Evolutionary conservation across 2,888 invertebrate genomes (phyloP), one percentile per base, ranked within the genome.

Genomic region (Drosophila lacicola): DNA sequence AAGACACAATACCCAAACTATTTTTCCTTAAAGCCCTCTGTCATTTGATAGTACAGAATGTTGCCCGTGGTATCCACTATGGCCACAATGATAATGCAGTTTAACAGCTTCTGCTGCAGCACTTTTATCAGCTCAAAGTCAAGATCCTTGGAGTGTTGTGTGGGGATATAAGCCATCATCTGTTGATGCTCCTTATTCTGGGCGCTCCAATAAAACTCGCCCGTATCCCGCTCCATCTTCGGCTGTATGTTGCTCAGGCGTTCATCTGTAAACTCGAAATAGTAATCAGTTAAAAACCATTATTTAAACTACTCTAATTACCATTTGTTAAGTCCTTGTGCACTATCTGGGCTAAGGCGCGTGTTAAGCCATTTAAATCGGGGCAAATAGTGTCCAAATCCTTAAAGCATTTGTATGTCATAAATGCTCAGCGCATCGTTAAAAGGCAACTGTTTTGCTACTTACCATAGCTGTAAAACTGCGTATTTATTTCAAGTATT

Each of bases 281-380:
- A 8, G 3, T 17, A n/a, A 39, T 4, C 4, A 19, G 6, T 42
- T 1, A 14, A 5, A 5, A 25, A 19, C 10, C 2, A 29, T 2
- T 29, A 8, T 8, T 29, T 8, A 29, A 29, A 29, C 2, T 6
- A 29, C 8, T 29, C 17, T 17, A 17, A 17, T 29, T 2, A 57
- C 55, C 33, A 17, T 54, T 61, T 45, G 93, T 93, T 44, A 95
- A 85, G 81, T 95, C 94, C 47, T 93, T 90, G 78, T 94, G 94
- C 3, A 94, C 93, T 75, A 94, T 93, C 54, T 92, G 92, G 1
- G 94, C 93, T 70, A 93, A 88, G 2, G 93, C 92, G 14, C 93
- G 93, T 76, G 93, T 92, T 19, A 91, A 81, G 68, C 91, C 91
- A n/a, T 6, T 49, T 1, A 72, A 54, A 74, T 93, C 89, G 50